These are phyloP conservation scores for Greenwoodochromis staneri DNA, from an alignment of 2,113 vertebrate genomes.

Conservation along the genomic window DNA sequence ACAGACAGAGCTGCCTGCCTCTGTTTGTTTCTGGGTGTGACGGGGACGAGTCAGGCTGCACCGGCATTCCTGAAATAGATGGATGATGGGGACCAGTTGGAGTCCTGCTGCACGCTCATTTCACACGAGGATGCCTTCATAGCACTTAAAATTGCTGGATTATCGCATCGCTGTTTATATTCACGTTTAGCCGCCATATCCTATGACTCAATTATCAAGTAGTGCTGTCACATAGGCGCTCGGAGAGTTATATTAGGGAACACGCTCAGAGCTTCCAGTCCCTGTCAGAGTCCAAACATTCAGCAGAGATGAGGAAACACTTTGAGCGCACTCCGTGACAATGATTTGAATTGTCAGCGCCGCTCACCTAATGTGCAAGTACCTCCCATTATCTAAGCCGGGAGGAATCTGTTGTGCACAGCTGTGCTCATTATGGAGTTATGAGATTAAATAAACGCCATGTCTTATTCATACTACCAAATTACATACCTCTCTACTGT, in stretches of 20 bases:
- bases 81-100: constrained; percentile 32
- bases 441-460: constrained; percentile 4
- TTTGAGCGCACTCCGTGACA: constrained; percentile 31
- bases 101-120: constrained; percentile 21
- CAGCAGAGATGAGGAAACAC: constrained; percentile 40
- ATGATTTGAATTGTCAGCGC: constrained; percentile 19
- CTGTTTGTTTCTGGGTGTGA: constrained; percentile 27
- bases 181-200: constrained; percentile 62
- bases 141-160: constrained; percentile 71
- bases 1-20: neutral
- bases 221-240: constrained; percentile 43
- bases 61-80: constrained; percentile 51
- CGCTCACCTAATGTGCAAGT: constrained; percentile 14
- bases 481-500: neutral
- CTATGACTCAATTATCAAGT: constrained; percentile 71
- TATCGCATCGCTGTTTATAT: constrained; percentile 69
- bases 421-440: constrained; percentile 42
- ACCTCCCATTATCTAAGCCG: constrained; percentile 21
- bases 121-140: constrained; percentile 58
- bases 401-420: constrained; percentile 42
- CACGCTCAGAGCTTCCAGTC: constrained; percentile 45
- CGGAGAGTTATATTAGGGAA: constrained; percentile 47
- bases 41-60: neutral
- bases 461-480: neutral
- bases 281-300: constrained; percentile 48